These are phyloP conservation scores for Hyposmocoma kahamanoa DNA, from an alignment of 1,140 invertebrate species.

Conservation along the genomic window DNA sequence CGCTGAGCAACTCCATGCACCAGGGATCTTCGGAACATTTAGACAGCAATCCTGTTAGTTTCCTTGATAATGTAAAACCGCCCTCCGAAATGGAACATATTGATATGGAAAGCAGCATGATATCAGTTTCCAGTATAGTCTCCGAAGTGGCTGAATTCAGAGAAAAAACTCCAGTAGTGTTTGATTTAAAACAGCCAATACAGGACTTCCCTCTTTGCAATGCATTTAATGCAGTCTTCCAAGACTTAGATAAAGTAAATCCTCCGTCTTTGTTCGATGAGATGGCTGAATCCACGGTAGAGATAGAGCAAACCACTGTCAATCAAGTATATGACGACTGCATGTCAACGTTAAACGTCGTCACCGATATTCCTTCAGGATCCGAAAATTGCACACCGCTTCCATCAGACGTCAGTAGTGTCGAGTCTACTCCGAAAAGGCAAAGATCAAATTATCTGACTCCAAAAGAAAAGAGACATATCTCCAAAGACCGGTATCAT, in stretches of 20 bases:
- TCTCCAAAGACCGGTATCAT: constrained; percentile 83
- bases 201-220: constrained; percentile 60
- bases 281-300: constrained; percentile 80
- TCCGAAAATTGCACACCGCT: constrained; percentile 63
- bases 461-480: constrained; percentile 82
- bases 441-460: constrained; percentile 74
- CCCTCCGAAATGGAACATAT: constrained; percentile 87
- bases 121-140: constrained; percentile 88
- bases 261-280: constrained; percentile 88
- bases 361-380: constrained; percentile 61
- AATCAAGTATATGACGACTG: constrained; percentile 74
- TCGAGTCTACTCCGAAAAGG: constrained; percentile 82
- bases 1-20: constrained; percentile 76
- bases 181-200: constrained; percentile 72
- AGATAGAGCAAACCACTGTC: constrained; percentile 65
- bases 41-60: constrained; percentile 68
- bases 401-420: constrained; percentile 76
- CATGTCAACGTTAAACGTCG: constrained; percentile 63
- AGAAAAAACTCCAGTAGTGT: constrained; percentile 60
- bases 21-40: constrained; percentile 78
- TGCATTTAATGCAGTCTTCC: constrained; percentile 74
- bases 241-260: constrained; percentile 85
- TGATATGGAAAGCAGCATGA: constrained; percentile 87
- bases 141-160: constrained; percentile 81
- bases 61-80: constrained; percentile 87